Percentiles rank a stretch among this genome's conserved stretches.
Conservation (phyloP, 1,140 invertebrate species). For the Sycophaga agraensis region DNA sequence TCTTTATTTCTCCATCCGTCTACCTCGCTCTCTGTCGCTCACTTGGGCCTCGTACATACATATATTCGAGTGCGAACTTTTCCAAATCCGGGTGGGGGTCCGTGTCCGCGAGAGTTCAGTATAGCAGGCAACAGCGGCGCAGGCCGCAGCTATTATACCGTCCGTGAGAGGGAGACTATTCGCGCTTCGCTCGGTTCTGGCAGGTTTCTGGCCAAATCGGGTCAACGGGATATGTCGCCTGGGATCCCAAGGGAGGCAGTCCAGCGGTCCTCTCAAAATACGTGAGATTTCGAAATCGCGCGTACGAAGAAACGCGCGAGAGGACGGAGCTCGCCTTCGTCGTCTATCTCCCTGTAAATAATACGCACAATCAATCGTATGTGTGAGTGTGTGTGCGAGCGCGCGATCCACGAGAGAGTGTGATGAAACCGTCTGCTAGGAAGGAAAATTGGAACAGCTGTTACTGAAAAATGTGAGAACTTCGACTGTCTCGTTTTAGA, state of each 20-base stretch:
- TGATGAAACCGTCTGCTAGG: constrained; percentile 33
- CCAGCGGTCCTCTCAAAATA: not conserved
- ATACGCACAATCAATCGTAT: constrained; percentile 7
- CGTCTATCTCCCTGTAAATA: not conserved
- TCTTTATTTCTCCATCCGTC: not conserved
- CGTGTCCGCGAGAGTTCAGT: not conserved
- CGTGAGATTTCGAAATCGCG: not conserved
- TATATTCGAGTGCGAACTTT: constrained; percentile 5
- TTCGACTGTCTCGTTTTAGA: not conserved
- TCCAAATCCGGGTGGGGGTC: constrained; percentile 19
- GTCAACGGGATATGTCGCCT: constrained; percentile 14
- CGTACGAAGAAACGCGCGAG: not conserved
- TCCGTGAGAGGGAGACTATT: constrained; percentile 6
- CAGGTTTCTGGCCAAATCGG: constrained; percentile 25
- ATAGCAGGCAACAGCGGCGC: not conserved
- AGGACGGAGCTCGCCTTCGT: not conserved
- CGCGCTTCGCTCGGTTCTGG: not conserved
- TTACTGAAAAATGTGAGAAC: constrained; percentile 30
- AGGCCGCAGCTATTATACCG: too few species aligned
- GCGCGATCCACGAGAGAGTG: constrained; percentile 21
- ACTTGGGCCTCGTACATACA: not conserved
- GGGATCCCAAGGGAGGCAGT: constrained; percentile 5
- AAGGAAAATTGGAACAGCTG: constrained; percentile 30
- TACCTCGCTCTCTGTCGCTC: not conserved
- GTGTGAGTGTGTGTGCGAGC: constrained; percentile 8